Base-by-base conservation (phyloP, 2,888 invertebrate species). In the Trachelus iudaicus region DNA sequence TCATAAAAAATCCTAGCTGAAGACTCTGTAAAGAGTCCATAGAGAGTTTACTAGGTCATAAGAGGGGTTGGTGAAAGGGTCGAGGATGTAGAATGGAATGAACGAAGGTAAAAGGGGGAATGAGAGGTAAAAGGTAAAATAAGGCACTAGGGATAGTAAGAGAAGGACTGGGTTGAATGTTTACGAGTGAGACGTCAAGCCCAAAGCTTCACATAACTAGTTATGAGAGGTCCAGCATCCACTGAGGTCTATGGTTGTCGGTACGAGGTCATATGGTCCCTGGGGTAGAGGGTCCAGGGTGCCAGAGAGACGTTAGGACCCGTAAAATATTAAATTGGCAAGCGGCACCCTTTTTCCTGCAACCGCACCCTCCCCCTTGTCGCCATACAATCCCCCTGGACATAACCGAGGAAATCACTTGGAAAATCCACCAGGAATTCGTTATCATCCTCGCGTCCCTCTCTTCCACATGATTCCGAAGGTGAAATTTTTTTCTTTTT, bases 371-470 rank as follows among this genome's bases (percentile, higher is more conserved):
- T 9, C 11, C 71, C 33, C 71, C 11, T 56, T 56, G 9, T 15
- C 56, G 2, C 23, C 23, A 9, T 56, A 23, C 56, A 23, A 56
- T 84, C 83, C 84, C 12, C 85, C 85, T 81, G 82, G 80, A 85
- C 86, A 85, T 86, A 87, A 86, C 86, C 84, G 83, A 85, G 85
- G 86, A 87, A 88, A 88, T 88, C 87, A 87, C 86, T 87, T 85
- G 87, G 87, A 88, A 88, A 88, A 87, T 88, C 84, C 84, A 82
- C 87, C 86, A 87, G 87, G 87, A 87, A 87, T 87, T 87, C 86
- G 84, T 86, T 87, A 87, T 85, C 85, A 86, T 84, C 79, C 23
- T 56, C 56, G 56, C 23, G 56, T 23, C 56, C 56, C 56, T 56
- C 56, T 9, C 23, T 2, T 23, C 23, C 56, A 9, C 23, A 2